phyloP scores from a whole-genome alignment of 2,888 invertebrate species.

The Lapara coniferarum region DNA sequence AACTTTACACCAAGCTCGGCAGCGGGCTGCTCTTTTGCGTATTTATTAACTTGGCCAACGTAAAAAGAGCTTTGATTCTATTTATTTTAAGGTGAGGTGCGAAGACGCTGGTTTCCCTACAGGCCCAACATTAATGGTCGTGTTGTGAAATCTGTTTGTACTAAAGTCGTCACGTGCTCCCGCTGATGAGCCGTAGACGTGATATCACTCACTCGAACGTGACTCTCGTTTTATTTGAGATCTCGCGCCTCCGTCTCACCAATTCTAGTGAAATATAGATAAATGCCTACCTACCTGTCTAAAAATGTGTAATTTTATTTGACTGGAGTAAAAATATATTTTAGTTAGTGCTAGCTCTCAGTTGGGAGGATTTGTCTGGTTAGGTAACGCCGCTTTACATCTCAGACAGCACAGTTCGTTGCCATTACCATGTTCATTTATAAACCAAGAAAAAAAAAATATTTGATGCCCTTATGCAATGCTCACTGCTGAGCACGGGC shows the following conservation, averaged over 20 bases:
- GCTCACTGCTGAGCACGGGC: too few relatives aligned
- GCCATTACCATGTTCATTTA: too few relatives aligned
- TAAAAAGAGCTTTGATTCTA: constrained; percentile 54
- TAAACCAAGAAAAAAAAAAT: too few relatives aligned
- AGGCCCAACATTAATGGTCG: constrained; percentile 60
- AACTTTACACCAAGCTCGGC: constrained; percentile 62
- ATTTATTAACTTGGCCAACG: constrained; percentile 72
- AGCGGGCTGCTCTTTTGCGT: constrained; percentile 74
- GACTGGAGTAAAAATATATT: neutral
- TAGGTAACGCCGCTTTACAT: too few relatives aligned
- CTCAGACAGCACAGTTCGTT: too few relatives aligned
- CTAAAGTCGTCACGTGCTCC: constrained; percentile 82
- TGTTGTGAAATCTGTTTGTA: constrained; percentile 80
- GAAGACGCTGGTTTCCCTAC: constrained; percentile 41
- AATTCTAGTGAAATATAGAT: constrained; percentile 37
- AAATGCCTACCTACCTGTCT: constrained; percentile 25
- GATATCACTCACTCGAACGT: constrained; percentile 82
- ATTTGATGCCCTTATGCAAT: too few relatives aligned
- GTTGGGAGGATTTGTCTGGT: too few relatives aligned
- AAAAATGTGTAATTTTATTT: neutral
- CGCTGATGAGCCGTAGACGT: constrained; percentile 82
- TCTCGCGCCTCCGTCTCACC: constrained; percentile 62
- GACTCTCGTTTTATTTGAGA: constrained; percentile 74
- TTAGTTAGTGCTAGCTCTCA: neutral
- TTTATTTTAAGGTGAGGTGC: constrained; percentile 45